phyloP scores from a whole-genome alignment of 1,140 invertebrate genomes.

The Pseudachorutes palmiensis region DNA sequence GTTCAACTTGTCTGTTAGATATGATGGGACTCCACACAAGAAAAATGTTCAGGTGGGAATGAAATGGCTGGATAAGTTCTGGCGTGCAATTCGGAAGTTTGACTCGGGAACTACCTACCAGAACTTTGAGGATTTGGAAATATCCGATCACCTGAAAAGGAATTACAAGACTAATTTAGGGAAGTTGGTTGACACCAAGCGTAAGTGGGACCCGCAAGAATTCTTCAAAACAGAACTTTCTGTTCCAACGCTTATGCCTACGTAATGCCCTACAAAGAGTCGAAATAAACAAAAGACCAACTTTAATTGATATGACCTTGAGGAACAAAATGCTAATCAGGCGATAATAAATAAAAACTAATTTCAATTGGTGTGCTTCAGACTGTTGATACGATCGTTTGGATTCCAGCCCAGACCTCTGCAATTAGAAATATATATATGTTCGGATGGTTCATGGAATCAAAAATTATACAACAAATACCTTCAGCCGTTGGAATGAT shows the following conservation, averaged over 20 bases:
- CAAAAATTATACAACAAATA: too few species aligned
- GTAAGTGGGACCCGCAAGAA: background rate
- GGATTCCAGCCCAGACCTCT: slow-evolving; percentile 5
- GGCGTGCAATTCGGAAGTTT: background rate
- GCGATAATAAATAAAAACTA: background rate
- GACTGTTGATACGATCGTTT: background rate
- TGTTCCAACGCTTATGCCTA: background rate
- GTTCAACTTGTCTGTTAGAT: background rate
- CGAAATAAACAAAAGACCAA: background rate
- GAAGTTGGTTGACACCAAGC: background rate
- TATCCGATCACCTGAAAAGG: background rate
- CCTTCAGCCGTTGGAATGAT: slow-evolving; percentile 10
- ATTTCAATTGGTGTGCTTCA: background rate
- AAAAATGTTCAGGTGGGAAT: background rate
- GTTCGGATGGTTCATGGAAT: background rate
- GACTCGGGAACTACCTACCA: background rate
- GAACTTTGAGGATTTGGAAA: background rate
- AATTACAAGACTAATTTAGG: background rate
- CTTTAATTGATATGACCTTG: too few species aligned
- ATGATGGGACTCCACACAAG: background rate
- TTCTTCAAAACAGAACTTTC: background rate
- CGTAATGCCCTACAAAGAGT: background rate
- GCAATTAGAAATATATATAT: background rate
- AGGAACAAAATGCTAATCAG: too few species aligned
- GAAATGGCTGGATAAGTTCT: background rate